Base-by-base conservation (phyloP, 1,140 invertebrate species). In the Drosophila parvula region DNA sequence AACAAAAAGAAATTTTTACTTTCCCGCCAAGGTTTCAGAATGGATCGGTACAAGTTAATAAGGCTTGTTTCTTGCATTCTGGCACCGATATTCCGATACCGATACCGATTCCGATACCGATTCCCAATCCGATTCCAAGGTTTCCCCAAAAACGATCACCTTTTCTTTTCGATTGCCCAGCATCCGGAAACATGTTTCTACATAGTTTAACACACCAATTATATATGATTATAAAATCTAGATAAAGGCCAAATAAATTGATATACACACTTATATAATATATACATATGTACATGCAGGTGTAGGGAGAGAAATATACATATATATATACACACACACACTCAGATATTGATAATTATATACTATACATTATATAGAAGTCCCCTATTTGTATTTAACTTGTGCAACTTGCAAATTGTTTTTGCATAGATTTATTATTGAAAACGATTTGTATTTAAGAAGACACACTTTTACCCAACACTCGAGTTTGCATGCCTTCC, bases 401-500 rank as follows among this genome's bases (percentile, higher is more conserved):
- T 70, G 67, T 32, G 67, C 40, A 67, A 70, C 71, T 74, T 63
- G 58, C 71, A 74, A 73, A 74, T 62, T 62, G 50, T 63, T 74
- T 74, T 74, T 74, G 51, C 59, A 50, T 64, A 63, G 30, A 64
- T 70, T 70, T 68, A 68, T 70, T 70, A 45, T 68, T 70, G 41
- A 18, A 40, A 43, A 56, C 60, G 36, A 60, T 45, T 53, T 53
- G 22, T 53, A 43, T 56, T 61, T 74, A 55, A 43, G 48, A 74
- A 68, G 12, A 53, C 47, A 57, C 50, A 16, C 50, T 9, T 8
- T 9, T 8, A 58, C 53, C 45, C 9, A 5, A 57, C 45, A 36
- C 32, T 2, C 53, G 67, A 44, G 36, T 70, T 86, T 78, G 81
- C 82, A 85, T 86, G 81, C 64, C 74, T 75, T 62, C 27, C 78